Percentiles rank a stretch among this genome's conserved stretches.
Conservation (phyloP, 2,113 vertebrate species). For the Steatornis caripensis region DNA sequence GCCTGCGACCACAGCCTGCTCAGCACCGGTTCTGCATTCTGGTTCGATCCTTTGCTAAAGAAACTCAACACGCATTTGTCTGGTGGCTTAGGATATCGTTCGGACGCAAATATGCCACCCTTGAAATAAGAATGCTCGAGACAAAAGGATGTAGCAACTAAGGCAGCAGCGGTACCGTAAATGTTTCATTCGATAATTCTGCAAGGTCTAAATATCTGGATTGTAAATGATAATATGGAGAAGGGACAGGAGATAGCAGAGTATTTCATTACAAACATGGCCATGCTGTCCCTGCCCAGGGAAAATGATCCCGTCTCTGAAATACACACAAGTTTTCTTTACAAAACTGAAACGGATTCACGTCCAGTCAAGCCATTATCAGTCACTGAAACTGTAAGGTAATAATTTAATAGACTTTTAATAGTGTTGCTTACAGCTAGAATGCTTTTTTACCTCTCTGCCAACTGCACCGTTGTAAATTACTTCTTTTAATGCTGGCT, state of each 20-base stretch:
- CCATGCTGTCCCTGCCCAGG: not conserved
- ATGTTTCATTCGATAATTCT: rapidly evolving
- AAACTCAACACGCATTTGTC: not conserved
- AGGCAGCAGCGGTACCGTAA: not conserved
- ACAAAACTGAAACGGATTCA: not conserved
- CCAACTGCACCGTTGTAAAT: not conserved
- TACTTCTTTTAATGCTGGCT: not conserved
- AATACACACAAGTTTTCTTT: not conserved
- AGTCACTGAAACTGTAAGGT: not conserved
- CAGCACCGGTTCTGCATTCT: not conserved
- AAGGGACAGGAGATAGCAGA: not conserved
- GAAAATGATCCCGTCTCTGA: not conserved
- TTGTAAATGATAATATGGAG: not conserved
- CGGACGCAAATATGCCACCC: not conserved
- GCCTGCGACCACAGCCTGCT: not conserved
- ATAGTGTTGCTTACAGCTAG: not conserved
- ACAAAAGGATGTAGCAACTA: not conserved
- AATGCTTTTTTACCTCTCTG: not conserved
- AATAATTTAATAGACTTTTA: not conserved
- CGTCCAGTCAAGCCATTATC: not conserved
- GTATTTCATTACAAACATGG: not conserved
- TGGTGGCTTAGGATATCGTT: not conserved
- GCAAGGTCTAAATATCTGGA: not conserved
- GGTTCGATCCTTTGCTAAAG: not conserved
- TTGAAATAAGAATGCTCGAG: not conserved